Evolutionary conservation across 2,797 vertebrate species (phyloP), one percentile per base, ranked within the genome.

Genomic region (Rhinella marina): DNA sequence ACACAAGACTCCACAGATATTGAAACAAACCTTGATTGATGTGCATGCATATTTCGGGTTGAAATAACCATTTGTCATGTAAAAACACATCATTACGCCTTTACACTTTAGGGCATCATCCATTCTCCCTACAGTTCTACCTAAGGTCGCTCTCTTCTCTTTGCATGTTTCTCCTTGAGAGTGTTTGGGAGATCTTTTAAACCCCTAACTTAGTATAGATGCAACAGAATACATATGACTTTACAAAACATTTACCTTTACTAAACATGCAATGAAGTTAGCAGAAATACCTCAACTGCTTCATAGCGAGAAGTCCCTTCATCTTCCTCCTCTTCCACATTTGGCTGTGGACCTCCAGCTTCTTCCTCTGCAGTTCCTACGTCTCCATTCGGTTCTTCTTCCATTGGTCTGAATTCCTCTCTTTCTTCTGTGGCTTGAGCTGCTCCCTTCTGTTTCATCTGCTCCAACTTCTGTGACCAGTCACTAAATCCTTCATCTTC

Each of bases 401-500:
- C 82, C 75, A 0, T 73, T 70, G 27, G 70, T 86, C 77, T 66
- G 54, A 10, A 1, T 13, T 56, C 80, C 54, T 88, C 93, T 88
- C 52, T 66, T 23, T 89, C 86, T 0, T 91, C 82, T 19, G 61
- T 85, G 66, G 25, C 76, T 72, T 90, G 90, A 66, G 92, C 91
- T 48, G 92, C 94, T 7, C 92, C 94, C 86, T 89, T 93, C 90
- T 93, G 95, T 21, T 86, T 95, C 41, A 91, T 94, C 78, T 92
- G 96, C 92, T 96, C 96, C 0, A 96, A 48, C 89, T 95, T 95
- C 93, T 97, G 97, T 73, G 96, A 96, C 97, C 97, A 98, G 92
- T 98, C 97, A 0, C 97, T 95, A 91, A 99, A 98, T 1, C 97
- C 97, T 83, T 98, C 97, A 0, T 98, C 97, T 84, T 98, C 97